Percentiles rank a stretch among this genome's conserved stretches.
Conservation (phyloP, 2,888 invertebrate species). For the Ashinkailepas kermadecensis region DNA sequence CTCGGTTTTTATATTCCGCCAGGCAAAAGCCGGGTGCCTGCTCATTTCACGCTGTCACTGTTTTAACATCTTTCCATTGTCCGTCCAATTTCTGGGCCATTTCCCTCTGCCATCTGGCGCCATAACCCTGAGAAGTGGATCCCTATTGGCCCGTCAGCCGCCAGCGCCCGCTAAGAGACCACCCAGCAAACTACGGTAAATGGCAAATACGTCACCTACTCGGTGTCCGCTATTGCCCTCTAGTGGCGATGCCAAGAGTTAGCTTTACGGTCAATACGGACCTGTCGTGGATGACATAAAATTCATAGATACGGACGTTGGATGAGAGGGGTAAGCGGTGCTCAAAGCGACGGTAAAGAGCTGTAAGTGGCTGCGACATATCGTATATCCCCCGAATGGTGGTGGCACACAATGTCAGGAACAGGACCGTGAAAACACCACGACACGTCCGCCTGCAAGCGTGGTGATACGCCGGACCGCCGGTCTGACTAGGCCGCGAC, state of each 20-base stretch:
- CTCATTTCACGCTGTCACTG: conserved; percentile 14
- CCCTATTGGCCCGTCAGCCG: not conserved
- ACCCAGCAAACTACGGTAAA: conserved; percentile 13
- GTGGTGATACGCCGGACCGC: not conserved
- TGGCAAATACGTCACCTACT: conserved; percentile 14
- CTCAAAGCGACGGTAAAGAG: not conserved
- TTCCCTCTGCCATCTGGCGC: not conserved
- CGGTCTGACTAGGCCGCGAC: not conserved
- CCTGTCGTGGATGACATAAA: not conserved
- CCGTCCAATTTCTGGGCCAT: conserved; percentile 9
- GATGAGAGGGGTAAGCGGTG: conserved; percentile 6
- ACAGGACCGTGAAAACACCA: not conserved
- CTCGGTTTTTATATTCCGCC: not conserved
- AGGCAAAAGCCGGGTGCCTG: not conserved
- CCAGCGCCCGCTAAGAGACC: conserved; percentile 4
- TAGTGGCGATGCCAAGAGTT: not conserved
- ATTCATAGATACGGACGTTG: not conserved
- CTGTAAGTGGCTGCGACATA: not conserved
- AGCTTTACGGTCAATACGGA: conserved; percentile 15
- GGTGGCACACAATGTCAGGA: not conserved
- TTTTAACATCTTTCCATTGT: conserved; percentile 13
- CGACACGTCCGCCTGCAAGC: not conserved
- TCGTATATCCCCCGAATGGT: not conserved
- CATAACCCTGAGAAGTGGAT: conserved; percentile 16
- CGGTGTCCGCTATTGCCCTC: not conserved